Base-by-base conservation (phyloP, 2,113 vertebrate genomes). In the Tringa solitaria region DNA sequence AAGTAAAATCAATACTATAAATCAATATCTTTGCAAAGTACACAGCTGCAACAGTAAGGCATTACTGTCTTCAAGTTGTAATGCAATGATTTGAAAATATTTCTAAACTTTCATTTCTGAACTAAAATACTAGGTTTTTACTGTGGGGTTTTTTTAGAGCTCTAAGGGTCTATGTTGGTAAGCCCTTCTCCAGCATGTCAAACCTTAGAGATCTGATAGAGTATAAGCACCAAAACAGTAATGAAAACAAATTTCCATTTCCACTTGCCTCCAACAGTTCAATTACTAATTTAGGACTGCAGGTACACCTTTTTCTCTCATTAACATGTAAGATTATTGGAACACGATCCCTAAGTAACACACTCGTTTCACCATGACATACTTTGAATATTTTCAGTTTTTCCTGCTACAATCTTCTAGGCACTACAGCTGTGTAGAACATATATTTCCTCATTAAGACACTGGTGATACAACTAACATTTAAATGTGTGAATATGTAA, bases 1-100 rank as follows among this genome's bases (percentile, higher is more conserved):
- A 93, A 88, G 89, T 84, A 90, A 97, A 90, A 94, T 95, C 90
- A 87, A 93, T 92, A 39, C 35, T 35, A 77, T 87, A 93, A 89
- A 57, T 96, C 87, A 92, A 93, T 95, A 67, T 32, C 65, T 92
- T 84, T 68, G 33, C 87, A 92, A 92, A 93, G 35, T n/a, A 87
- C 63, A 75, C 41, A 48, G 54, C 39, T 64, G 28, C 65, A 75
- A 57, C 53, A 79, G 37, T 73, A 77, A 73, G 65, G 53, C 54
- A 64, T 39, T 60, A 32, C 41, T 79, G 11, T 68, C 82, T 93
- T 87, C 56, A 64, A 50, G 54, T 16, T 80, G 76, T 27, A 63
- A 89, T 18, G 54, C 32, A 93, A 63, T 41, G 30, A 87, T 83
- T 81, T 72, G 75, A 95, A 97, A 94, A 77, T 72, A 73, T 87